phyloP scores from a whole-genome alignment of 2,888 invertebrate genomes.

The Dicyrtoma fusca region DNA sequence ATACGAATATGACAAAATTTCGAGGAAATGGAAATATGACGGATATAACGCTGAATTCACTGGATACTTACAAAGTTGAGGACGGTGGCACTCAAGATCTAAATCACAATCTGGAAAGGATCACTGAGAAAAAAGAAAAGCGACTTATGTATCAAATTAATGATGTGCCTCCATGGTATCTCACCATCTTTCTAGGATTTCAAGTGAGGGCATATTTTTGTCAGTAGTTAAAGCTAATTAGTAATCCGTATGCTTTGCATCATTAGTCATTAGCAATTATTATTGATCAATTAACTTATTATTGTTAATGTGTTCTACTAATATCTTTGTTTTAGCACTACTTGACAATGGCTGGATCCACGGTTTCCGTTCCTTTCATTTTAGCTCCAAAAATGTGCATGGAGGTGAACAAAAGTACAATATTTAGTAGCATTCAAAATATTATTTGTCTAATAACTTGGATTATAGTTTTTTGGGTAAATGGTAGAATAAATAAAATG shows the following conservation, averaged over 20 bases:
- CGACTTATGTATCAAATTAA: constrained; percentile 56
- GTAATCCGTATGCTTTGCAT: neutral
- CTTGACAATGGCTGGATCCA: constrained; percentile 82
- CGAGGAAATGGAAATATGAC: neutral
- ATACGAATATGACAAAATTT: neutral
- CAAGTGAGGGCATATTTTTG: too few relatives aligned
- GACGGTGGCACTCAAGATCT: neutral
- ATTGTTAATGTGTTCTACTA: neutral
- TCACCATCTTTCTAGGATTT: constrained; percentile 60
- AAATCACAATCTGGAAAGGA: neutral
- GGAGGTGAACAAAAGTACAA: too few relatives aligned
- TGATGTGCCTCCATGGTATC: constrained; percentile 61
- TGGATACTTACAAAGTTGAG: neutral
- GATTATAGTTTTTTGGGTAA: too few relatives aligned
- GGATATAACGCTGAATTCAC: neutral
- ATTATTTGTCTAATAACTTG: too few relatives aligned
- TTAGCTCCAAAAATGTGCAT: constrained; percentile 80
- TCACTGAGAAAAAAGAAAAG: constrained; percentile 7
- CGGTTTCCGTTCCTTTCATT: constrained; percentile 80
- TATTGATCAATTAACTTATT: neutral
- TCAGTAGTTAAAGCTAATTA: neutral
- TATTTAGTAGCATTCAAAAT: too few relatives aligned
- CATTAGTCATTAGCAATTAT: neutral
- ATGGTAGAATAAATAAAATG: too few relatives aligned
- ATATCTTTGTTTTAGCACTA: constrained; percentile 60